Conservation (phyloP, 2,888 invertebrate genomes). For the Allacma fusca region DNA sequence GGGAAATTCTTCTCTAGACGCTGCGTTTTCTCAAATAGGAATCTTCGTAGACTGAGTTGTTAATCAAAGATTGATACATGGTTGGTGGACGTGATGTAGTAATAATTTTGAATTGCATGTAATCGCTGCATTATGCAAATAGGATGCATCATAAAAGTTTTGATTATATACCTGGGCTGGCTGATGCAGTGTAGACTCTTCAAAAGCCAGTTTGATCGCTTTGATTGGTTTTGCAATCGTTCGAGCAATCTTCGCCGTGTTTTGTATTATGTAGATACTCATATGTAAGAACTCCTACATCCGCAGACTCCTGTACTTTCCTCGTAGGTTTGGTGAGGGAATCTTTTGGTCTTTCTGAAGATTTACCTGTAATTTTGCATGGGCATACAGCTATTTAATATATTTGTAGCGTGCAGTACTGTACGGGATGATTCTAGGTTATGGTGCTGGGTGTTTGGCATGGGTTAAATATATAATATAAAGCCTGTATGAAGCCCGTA, state of each 20-base stretch:
- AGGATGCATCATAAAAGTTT: slow-evolving; percentile 36
- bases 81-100: slow-evolving; percentile 39
- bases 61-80: slow-evolving; percentile 6
- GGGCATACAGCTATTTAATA: too few relatives aligned
- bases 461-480: too few relatives aligned
- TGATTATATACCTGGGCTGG: background rate
- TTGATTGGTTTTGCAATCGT: slow-evolving; percentile 39
- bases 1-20: too few relatives aligned
- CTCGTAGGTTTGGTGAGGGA: too few relatives aligned
- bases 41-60: background rate
- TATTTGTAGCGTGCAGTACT: too few relatives aligned
- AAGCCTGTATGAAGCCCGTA: too few relatives aligned
- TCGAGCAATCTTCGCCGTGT: background rate
- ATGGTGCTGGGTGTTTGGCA: too few relatives aligned
- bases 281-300: too few relatives aligned
- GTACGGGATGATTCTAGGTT: too few relatives aligned
- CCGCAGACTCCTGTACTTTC: too few relatives aligned
- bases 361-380: too few relatives aligned
- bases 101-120: slow-evolving; percentile 38
- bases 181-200: slow-evolving; percentile 16
- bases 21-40: background rate
- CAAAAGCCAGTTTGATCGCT: slow-evolving; percentile 49
- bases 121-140: slow-evolving; percentile 43
- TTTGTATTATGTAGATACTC: background rate
- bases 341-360: too few relatives aligned